Conservation (phyloP, 2,888 invertebrate species). For the Agapetus fuscipes region DNA sequence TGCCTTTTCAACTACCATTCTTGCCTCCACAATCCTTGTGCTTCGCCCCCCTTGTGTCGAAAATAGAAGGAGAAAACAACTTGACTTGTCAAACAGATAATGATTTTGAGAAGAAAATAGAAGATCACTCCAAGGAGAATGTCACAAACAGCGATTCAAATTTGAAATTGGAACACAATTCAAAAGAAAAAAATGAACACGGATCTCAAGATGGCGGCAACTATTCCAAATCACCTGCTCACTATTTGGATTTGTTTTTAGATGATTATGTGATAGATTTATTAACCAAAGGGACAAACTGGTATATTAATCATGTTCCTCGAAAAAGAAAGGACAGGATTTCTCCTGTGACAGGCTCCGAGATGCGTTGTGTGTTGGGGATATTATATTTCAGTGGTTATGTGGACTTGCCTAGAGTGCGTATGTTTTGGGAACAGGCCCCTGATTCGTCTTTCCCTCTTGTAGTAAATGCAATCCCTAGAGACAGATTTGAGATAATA, state of each 20-base stretch:
- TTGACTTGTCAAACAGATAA: too few relatives aligned
- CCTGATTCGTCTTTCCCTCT: conserved; percentile 19
- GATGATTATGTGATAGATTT: conserved; percentile 12
- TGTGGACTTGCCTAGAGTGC: conserved; percentile 17
- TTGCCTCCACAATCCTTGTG: too few relatives aligned
- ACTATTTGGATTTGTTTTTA: conserved; percentile 10
- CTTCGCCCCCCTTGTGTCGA: too few relatives aligned
- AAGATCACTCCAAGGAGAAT: too few relatives aligned
- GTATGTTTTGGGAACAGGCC: conserved; percentile 21
- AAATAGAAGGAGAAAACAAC: too few relatives aligned
- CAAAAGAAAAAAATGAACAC: too few relatives aligned
- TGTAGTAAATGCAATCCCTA: conserved; percentile 20
- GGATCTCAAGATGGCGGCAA: too few relatives aligned
- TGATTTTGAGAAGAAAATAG: too few relatives aligned
- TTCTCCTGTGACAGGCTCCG: conserved; percentile 9
- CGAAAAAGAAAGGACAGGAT: conserved; percentile 10
- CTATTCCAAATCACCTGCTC: conserved; percentile 4
- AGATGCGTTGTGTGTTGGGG: conserved; percentile 21
- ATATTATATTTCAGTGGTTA: conserved; percentile 21
- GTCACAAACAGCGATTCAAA: too few relatives aligned
- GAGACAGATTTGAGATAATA: conserved; percentile 18
- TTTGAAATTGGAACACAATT: too few relatives aligned
- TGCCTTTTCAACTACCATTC: too few relatives aligned
- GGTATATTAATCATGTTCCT: conserved; percentile 10
- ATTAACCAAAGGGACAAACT: conserved; percentile 12